Evolutionary conservation across 2,113 vertebrate species (phyloP).

Genomic region (Sisor rabdophorus): DNA sequence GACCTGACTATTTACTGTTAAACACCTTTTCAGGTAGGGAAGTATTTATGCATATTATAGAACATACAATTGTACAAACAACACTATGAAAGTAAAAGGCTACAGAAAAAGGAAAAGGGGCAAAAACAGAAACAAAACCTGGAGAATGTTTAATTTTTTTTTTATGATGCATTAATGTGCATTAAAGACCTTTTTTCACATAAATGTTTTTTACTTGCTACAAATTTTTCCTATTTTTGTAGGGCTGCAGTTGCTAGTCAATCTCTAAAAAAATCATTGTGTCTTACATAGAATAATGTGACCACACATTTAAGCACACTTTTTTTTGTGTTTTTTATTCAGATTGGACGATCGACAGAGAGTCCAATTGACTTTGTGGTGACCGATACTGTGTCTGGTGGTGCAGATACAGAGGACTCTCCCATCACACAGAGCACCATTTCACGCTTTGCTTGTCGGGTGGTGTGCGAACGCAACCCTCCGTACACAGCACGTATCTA

Average conservation of each 20-base stretch:
- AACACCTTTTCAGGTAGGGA: constrained; percentile 27
- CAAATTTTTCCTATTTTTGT: background rate
- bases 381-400: constrained; percentile 91
- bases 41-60: constrained; percentile 21
- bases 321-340: constrained; percentile 25
- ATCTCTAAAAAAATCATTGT: background rate
- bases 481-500: constrained; percentile 92
- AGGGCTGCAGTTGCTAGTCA: background rate
- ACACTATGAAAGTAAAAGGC: constrained; percentile 29
- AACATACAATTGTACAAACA: constrained; percentile 1
- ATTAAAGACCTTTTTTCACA: too few relatives aligned
- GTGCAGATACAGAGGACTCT: constrained; percentile 81
- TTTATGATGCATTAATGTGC: too few relatives aligned
- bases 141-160: constrained; percentile 4
- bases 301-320: background rate
- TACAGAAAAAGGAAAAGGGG: constrained; percentile 30
- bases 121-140: constrained; percentile 33
- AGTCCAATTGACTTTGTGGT: constrained; percentile 98
- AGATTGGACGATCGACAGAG: constrained; percentile 96
- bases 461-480: constrained; percentile 87
- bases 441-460: constrained; percentile 93
- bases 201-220: background rate
- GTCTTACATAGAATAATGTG: background rate
- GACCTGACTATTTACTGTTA: constrained; percentile 14
- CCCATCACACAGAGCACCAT: constrained; percentile 98